Evolutionary conservation across 2,113 vertebrate genomes (phyloP).

Genomic region (Xenus cinereus): DNA sequence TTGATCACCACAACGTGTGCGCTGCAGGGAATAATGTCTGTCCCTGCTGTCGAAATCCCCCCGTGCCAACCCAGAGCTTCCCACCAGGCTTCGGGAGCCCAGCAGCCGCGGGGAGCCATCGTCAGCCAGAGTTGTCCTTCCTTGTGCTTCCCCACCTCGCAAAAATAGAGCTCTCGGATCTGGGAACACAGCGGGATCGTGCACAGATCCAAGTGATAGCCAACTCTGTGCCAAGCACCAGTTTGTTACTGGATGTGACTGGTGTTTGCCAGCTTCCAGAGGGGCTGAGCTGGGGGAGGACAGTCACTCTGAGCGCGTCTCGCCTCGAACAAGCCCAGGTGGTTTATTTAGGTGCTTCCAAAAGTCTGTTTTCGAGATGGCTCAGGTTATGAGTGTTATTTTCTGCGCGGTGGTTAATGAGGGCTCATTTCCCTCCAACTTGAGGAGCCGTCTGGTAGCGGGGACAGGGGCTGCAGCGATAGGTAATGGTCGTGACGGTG

Average conservation of each 20-base stretch:
- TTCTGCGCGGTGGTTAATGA: background rate
- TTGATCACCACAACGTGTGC: rapidly evolving
- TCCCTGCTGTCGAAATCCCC: rapidly evolving
- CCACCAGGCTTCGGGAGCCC: rapidly evolving
- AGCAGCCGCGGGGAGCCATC: rapidly evolving
- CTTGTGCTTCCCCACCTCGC: background rate
- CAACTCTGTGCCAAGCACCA: background rate
- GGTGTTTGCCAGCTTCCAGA: background rate
- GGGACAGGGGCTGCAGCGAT: rapidly evolving
- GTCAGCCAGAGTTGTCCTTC: background rate
- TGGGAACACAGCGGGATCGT: rapidly evolving
- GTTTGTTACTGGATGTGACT: background rate
- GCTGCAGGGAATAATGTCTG: rapidly evolving
- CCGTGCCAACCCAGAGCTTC: background rate
- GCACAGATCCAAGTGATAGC: rapidly evolving
- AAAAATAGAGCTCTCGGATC: background rate
- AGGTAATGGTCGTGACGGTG: rapidly evolving
- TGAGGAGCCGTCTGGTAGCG: rapidly evolving
- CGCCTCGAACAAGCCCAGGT: rapidly evolving
- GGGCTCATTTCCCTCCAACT: background rate
- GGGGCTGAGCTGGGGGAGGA: background rate
- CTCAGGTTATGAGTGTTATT: background rate
- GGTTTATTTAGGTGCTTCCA: background rate
- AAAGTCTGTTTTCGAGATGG: rapidly evolving
- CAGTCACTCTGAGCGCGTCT: background rate